Percentiles rank a stretch among this genome's conserved stretches.
These are phyloP conservation scores for Sminthopsis crassicaudata DNA, from an alignment of 2,113 vertebrate species.

Conservation along the genomic window DNA sequence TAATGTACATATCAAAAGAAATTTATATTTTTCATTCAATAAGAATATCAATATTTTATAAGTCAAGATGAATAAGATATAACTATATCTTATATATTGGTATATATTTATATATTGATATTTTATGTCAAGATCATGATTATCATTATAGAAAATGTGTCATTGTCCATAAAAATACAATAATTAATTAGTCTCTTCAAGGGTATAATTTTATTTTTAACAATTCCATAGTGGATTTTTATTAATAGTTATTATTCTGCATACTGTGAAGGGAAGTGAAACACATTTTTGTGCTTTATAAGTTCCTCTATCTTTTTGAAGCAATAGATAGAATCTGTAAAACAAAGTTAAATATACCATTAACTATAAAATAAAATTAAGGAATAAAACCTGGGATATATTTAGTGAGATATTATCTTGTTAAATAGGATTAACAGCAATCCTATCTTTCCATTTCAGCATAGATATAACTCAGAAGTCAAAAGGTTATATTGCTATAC, in stretches of 20 bases:
- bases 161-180: not conserved
- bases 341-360: constrained; percentile 45
- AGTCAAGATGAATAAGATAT: no score
- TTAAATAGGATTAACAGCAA: not conserved
- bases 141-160: not conserved
- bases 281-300: not conserved
- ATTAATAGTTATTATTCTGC: not conserved
- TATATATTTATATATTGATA: no score
- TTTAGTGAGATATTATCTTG: not conserved
- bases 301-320: constrained; percentile 56
- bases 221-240: not conserved
- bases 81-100: no score
- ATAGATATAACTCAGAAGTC: not conserved
- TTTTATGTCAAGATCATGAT: constrained; percentile 40
- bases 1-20: no score
- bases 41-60: no score
- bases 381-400: constrained; percentile 25
- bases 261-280: constrained; percentile 53
- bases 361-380: constrained; percentile 50
- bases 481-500: not conserved
- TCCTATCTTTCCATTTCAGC: accelerated
- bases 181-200: not conserved
- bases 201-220: constrained; percentile 21
- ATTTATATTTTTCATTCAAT: no score
- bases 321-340: not conserved